Base-by-base conservation (phyloP, 2,888 invertebrate genomes). In the Xestia c-nigrum region DNA sequence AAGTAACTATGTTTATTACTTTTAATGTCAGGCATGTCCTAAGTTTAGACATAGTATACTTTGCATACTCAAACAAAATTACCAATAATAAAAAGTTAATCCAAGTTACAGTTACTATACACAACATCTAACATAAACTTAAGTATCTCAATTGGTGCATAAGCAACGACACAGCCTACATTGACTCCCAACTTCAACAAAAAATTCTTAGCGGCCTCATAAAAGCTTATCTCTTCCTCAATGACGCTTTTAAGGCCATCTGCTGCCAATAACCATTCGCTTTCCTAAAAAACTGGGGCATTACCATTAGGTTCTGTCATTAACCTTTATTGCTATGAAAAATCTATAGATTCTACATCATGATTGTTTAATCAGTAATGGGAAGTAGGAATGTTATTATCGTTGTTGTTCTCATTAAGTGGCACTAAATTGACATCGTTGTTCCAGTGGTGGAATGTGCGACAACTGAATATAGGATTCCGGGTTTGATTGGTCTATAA, bases 161-260 rank as follows among this genome's bases (percentile, higher is more conserved):
- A 77, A 78, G 43, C 82, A 82, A 31, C 38, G 63, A 61, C 63
- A 52, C 63, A 47, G 47, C 64, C n/a, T 57, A 21, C 50, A 78
- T 57, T 71, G 74, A 73, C 70, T 74, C 46, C 40, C 19, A 66
- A 66, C 72, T 72, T 66, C 71, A 52, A 69, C 71, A 70, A 78
- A 78, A 85, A 85, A 83, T 85, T 78, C 74, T 84, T 83, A 70
- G 72, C 74, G 79, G 66, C 66, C n/a, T 66, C 85, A 83, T 87
- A 88, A 88, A 87, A 88, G 76, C 78, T 87, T 82, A 87, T 88
- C 86, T 80, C 74, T 82, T 81, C 85, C 76, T 73, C 78, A 84
- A 85, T 71, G 82, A 83, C 43, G 74, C 72, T 63, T 72, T 88
- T 79, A 77, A 76, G 70, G 73, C 74, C 88, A 86, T 84, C 86